Evolutionary conservation across 2,113 vertebrate species (phyloP).

Genomic region (Rhynchopsitta pachyrhyncha): DNA sequence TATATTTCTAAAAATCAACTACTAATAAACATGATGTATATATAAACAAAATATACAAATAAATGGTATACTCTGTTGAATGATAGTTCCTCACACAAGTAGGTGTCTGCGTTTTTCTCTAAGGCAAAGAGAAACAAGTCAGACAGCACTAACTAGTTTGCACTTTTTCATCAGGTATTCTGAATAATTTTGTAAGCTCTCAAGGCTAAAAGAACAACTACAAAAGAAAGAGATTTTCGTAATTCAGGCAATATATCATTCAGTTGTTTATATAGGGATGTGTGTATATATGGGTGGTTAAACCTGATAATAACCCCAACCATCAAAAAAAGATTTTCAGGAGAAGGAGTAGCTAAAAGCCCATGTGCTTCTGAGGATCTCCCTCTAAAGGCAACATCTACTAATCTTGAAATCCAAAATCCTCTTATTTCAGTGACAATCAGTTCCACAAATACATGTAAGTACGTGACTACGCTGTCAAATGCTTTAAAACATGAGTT

Average conservation of each 20-base stretch:
- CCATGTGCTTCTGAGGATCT: background rate
- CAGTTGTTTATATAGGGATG: accelerated
- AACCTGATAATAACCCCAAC: background rate
- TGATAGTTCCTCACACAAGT: background rate
- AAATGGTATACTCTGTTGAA: background rate
- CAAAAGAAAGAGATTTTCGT: background rate
- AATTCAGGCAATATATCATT: background rate
- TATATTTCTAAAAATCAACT: background rate
- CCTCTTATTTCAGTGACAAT: background rate
- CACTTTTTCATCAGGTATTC: background rate
- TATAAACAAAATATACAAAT: background rate
- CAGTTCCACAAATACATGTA: background rate
- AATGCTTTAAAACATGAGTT: background rate
- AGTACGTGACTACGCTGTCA: background rate
- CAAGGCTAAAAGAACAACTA: background rate
- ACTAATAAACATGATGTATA: background rate
- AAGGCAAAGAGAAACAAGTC: background rate
- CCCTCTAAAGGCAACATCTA: background rate
- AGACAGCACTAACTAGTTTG: background rate
- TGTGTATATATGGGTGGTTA: background rate
- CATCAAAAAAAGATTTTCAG: background rate
- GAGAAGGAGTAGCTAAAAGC: background rate
- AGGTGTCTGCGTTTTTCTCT: background rate
- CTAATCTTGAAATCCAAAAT: background rate
- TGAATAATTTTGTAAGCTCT: background rate